phyloP scores from a whole-genome alignment of 2,797 vertebrate species.

The Pangasius macronema region DNA sequence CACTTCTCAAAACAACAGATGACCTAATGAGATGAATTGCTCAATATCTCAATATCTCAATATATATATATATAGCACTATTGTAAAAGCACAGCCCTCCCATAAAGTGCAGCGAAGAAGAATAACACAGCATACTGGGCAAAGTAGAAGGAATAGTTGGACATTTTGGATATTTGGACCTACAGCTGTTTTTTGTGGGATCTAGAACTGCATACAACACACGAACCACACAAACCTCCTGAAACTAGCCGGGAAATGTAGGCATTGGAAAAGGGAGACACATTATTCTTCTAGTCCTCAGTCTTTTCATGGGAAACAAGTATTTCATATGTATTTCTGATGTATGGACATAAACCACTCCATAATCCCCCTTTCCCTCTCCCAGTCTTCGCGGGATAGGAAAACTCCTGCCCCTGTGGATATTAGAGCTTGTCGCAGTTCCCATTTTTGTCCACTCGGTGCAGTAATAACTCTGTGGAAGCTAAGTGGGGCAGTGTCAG shows the following conservation, averaged over 20 bases:
- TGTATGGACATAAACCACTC: not conserved
- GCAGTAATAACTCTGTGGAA: not conserved
- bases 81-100: too few relatives aligned
- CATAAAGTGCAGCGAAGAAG: too few relatives aligned
- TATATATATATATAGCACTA: too few relatives aligned
- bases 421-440: not conserved
- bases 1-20: not conserved
- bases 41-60: not conserved
- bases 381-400: not conserved
- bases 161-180: too few relatives aligned
- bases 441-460: not conserved
- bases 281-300: not conserved
- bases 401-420: not conserved
- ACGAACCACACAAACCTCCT: not conserved
- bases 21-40: not conserved
- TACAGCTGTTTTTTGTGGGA: too few relatives aligned
- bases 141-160: too few relatives aligned
- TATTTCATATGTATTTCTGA: not conserved
- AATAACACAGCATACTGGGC: too few relatives aligned
- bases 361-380: not conserved
- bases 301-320: not conserved
- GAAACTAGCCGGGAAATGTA: not conserved
- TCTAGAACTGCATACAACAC: too few relatives aligned
- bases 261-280: not conserved
- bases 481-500: not conserved